phyloP scores from a whole-genome alignment of 2,113 vertebrate genomes.

The Mungos mungo region DNA sequence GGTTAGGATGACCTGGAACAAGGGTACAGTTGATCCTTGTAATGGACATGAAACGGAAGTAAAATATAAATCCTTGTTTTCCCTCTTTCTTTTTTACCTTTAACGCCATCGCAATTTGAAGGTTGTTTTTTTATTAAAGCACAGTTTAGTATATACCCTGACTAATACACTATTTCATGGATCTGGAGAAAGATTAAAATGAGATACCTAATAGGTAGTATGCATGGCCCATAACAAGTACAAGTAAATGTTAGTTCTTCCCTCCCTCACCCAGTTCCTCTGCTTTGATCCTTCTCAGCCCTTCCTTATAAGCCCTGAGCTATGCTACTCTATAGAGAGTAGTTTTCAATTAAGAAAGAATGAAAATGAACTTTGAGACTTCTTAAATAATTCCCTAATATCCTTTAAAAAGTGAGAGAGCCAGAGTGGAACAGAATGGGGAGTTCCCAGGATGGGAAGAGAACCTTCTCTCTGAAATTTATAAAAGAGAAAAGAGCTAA shows the following conservation, averaged over 20 bases:
- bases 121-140: neutral
- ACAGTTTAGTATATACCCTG: neutral
- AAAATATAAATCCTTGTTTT: neutral
- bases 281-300: neutral
- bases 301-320: neutral
- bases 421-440: neutral
- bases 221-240: neutral
- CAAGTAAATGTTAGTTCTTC: neutral
- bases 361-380: conserved; percentile 43
- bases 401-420: neutral
- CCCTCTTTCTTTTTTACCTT: neutral
- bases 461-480: conserved; percentile 30
- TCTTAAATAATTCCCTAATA: neutral
- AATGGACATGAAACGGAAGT: neutral
- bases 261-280: neutral
- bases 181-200: neutral
- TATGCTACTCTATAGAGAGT: neutral
- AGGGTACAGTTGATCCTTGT: neutral
- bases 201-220: neutral
- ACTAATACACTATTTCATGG: neutral
- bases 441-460: conserved; percentile 17
- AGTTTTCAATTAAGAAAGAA: conserved; percentile 32
- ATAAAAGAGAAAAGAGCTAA: conserved; percentile 21
- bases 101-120: neutral
- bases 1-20: neutral